phyloP scores from a whole-genome alignment of 2,797 vertebrate species.

The Vireo griseus region DNA sequence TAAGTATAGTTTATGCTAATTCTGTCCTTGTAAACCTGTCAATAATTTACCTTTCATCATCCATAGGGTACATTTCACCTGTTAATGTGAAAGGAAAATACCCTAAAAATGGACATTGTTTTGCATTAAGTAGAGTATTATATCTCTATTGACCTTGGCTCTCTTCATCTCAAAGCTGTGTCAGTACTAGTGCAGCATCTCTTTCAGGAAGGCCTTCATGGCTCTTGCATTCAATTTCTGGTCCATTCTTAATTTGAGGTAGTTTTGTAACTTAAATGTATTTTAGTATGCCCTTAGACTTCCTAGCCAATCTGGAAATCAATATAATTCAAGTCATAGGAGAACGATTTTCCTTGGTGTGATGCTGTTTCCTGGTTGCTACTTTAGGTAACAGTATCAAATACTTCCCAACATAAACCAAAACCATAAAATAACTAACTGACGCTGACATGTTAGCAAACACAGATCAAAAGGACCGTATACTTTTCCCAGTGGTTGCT shows the following conservation, averaged over 20 bases:
- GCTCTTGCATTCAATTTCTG: background rate
- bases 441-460: background rate
- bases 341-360: background rate
- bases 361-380: background rate
- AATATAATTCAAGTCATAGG: background rate
- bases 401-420: background rate
- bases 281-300: background rate
- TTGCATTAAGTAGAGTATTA: background rate
- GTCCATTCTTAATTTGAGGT: background rate
- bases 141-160: background rate
- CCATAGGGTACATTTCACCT: background rate
- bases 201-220: background rate
- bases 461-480: fast-evolving
- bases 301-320: background rate
- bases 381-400: background rate
- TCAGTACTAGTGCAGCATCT: background rate
- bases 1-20: background rate
- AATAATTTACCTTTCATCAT: background rate
- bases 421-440: background rate
- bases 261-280: background rate
- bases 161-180: background rate
- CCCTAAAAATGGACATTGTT: background rate
- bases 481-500: background rate
- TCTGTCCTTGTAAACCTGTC: background rate
- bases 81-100: background rate